These are phyloP conservation scores for Thumatha senex DNA, from an alignment of 2,888 invertebrate species.

Conservation along the genomic window DNA sequence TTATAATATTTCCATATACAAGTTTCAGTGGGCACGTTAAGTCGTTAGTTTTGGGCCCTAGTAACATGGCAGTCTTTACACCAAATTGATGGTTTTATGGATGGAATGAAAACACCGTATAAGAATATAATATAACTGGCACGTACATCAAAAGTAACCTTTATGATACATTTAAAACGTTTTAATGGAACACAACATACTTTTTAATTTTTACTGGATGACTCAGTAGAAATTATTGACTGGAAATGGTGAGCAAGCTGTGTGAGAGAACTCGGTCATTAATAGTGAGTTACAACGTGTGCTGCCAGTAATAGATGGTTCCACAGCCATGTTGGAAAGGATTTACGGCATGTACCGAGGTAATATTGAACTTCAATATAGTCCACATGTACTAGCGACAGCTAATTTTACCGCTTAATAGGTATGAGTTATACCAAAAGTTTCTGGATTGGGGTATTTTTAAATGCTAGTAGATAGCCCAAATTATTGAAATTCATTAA, in stretches of 20 bases:
- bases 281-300: slow-evolving; percentile 8
- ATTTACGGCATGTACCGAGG: slow-evolving; percentile 13
- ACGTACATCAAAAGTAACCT: not conserved
- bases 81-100: no score
- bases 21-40: no score
- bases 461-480: no score
- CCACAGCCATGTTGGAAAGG: slow-evolving; percentile 4
- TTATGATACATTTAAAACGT: not conserved
- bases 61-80: no score
- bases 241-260: not conserved
- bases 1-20: no score
- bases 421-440: not conserved
- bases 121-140: not conserved
- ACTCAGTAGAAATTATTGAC: not conserved
- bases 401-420: not conserved
- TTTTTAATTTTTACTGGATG: not conserved
- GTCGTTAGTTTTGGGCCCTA: no score
- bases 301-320: slow-evolving; percentile 9
- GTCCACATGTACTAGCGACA: not conserved
- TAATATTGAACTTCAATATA: slow-evolving; percentile 5
- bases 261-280: not conserved
- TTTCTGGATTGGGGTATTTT: not conserved
- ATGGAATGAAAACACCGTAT: no score
- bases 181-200: not conserved
- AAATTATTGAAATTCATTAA: no score